Base-by-base conservation (phyloP, 2,888 invertebrate species). In the Anthoptus insignis region DNA sequence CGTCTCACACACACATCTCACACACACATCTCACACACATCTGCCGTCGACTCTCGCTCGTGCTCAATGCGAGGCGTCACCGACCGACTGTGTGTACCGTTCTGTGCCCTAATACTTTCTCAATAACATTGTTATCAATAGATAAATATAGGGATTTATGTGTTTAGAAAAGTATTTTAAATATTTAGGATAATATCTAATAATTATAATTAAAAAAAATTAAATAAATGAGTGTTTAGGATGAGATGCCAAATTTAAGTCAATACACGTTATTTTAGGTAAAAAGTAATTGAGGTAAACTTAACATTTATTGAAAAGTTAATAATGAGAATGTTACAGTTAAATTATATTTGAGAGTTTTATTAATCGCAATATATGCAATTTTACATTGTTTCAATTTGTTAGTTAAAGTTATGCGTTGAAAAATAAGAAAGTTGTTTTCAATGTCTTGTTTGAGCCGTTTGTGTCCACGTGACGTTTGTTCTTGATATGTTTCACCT, bases 171-270 rank as follows among this genome's bases (percentile, higher is more conserved):
- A 91, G 93, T 93, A 93, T 93, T 93, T 92, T 91, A 92, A 93
- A 92, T 90, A 91, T 91, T 87, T 92, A 91, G 91, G 71, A 86
- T 90, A 87, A 87, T 91, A 86, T 82, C 83, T 80, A 89, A 88
- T 84, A 87, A 84, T 87, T 87, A 90, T 87, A 81, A 86, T 83
- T 81, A 80, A 74, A 74, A 76, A 83, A 84, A 59, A 81, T 79
- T 86, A 81, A 81, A 87, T 90, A 90, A 91, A 89, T 92, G 91
- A 88, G 90, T 92, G 92, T 93, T 91, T 93, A 93, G 92, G 86
- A 89, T 86, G 91, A 93, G 92, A 91, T 95, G 95, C 95, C 95
- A 95, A 95, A 95, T 94, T 91, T 90, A 93, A 95, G 95, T 95
- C 95, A 95, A 95, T 95, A 95, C 94, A 89, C 89, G 88, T 93